Conservation (phyloP, 2,113 vertebrate species). For the Cygnus atratus region DNA sequence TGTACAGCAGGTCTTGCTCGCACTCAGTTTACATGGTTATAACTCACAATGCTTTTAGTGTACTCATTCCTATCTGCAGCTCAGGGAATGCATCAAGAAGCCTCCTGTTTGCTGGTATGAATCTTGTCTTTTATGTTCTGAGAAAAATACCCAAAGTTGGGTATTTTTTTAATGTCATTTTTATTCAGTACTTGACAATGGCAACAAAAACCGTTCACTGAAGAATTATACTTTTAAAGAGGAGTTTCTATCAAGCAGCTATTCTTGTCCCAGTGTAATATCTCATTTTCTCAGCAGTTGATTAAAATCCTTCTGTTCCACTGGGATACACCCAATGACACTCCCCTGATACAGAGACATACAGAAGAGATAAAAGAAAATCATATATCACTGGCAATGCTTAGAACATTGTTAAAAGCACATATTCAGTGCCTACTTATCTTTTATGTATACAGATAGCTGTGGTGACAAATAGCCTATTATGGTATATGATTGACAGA, state of each 20-base stretch:
- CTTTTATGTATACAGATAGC: conserved; percentile 40
- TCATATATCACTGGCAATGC: conserved; percentile 6
- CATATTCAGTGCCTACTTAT: conserved; percentile 32
- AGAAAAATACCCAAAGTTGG: not conserved
- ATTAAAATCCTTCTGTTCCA: conserved; percentile 63
- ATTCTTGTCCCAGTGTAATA: conserved; percentile 6
- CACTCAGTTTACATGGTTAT: not conserved
- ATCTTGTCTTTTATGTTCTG: not conserved
- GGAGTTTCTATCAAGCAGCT: conserved; percentile 26
- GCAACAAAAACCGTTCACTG: not conserved
- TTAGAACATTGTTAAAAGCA: conserved; percentile 6
- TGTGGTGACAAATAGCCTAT: conserved; percentile 29
- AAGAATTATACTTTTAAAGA: conserved; percentile 43
- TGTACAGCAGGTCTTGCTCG: not conserved
- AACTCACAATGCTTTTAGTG: not conserved
- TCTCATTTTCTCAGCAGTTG: conserved; percentile 60
- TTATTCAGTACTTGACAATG: conserved; percentile 26
- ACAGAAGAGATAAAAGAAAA: conserved; percentile 57
- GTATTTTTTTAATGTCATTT: not conserved
- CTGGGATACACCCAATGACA: conserved; percentile 28
- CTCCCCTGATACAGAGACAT: conserved; percentile 42
- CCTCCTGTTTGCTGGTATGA: not conserved
- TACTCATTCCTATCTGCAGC: not conserved
- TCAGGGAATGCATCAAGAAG: not conserved
- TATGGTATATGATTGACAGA: conserved; percentile 30